These are phyloP conservation scores for Escarpia spicata DNA, from an alignment of 2,888 invertebrate species.

Conservation along the genomic window DNA sequence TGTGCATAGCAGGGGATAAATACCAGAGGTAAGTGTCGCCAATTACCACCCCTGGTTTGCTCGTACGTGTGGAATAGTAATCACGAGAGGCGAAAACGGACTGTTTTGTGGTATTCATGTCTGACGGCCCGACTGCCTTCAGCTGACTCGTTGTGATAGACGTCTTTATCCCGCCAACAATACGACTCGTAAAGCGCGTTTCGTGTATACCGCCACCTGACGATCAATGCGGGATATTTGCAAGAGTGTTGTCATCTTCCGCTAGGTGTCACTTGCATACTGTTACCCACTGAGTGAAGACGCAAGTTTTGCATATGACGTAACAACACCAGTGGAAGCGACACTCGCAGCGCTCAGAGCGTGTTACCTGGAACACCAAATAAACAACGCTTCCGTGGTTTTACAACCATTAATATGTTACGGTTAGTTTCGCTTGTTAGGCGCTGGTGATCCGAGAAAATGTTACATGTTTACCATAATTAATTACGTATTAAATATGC, in stretches of 20 bases:
- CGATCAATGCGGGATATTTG: constrained; percentile 8
- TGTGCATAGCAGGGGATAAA: no score
- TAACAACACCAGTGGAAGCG: constrained; percentile 65
- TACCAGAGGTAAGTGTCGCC: no score
- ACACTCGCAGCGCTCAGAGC: constrained; percentile 61
- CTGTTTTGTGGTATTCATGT: neutral
- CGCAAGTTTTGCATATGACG: constrained; percentile 64
- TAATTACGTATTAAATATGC: no score
- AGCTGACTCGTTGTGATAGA: neutral
- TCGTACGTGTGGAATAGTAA: no score
- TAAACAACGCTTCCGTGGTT: neutral
- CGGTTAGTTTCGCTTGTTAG: neutral
- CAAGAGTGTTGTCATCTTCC: neutral
- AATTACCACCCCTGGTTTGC: no score
- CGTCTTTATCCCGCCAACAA: neutral
- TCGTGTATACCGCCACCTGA: neutral
- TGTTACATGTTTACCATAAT: neutral
- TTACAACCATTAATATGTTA: neutral
- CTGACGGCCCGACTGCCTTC: neutral
- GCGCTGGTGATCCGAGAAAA: neutral
- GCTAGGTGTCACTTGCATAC: constrained; percentile 80
- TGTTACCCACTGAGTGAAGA: constrained; percentile 79
- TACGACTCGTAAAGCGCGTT: neutral
- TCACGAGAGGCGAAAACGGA: neutral
- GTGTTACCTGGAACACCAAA: constrained; percentile 68